Base-by-base conservation (phyloP, 1,140 invertebrate species). In the Chrysoperla carnea region DNA sequence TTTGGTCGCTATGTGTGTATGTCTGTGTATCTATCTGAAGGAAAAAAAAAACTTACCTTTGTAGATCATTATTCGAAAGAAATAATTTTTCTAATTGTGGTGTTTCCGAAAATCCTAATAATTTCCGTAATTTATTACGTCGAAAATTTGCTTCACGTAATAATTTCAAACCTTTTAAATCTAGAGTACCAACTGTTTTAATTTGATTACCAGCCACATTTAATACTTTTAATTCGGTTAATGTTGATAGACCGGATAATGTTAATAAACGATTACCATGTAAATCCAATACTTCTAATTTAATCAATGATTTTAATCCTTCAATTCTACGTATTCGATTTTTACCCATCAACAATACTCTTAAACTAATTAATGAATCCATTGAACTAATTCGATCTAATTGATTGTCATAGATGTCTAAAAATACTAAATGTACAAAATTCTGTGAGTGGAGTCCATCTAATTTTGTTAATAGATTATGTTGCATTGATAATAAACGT, bases 361-460 rank as follows among this genome's bases (percentile, higher is more conserved):
- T 64, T 8, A 93, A 65, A 55, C 79, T 83, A 37, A 74, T 74
- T 6, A 92, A 67, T 37, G 71, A 65, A 47, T 81, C 75, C 29
- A 93, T 64, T 44, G 73, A 81, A 36, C 72, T 73, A 39, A 94
- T 81, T 54, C 76, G 77, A 44, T 91, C 87, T 33, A 95, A 77
- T 60, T 91, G 84, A 64, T 95, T 95, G 60, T 92, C 85, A 61
- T 93, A 94, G 4, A 95, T 64, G 61, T 95, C 90, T 37, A 95
- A 72, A 56, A 92, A 92, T 23, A 95, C 87, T 36, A 92, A 62
- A 59, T 82, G 75, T 28, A 74, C 75, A 42, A 89, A 70, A 44
- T 72, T 71, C 37, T 63, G 58, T 51, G 67, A 55, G 48, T 66
- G 55, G 14, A 76, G 59, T 40, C 69, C 70, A 46, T 81, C 75